phyloP scores from a whole-genome alignment of 2,888 invertebrate genomes.

The Hermodice carunculata region DNA sequence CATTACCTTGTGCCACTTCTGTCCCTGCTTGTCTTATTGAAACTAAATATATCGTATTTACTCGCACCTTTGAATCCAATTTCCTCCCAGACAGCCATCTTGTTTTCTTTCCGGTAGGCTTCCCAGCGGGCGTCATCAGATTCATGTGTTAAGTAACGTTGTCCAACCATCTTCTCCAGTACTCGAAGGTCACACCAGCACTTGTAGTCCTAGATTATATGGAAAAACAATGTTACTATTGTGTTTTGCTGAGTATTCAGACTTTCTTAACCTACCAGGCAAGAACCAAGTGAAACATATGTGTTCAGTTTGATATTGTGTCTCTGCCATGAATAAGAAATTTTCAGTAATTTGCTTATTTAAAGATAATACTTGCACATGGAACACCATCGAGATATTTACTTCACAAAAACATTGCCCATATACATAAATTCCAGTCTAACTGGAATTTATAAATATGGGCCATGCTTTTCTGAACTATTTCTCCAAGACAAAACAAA shows the following conservation, averaged over 20 bases:
- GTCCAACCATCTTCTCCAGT: conserved; percentile 83
- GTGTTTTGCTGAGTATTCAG: neutral
- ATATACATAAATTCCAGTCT: too few species aligned
- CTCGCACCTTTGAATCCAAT: conserved; percentile 39
- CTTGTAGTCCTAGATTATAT: conserved; percentile 81
- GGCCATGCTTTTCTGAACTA: too few species aligned
- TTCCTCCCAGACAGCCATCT: conserved; percentile 65
- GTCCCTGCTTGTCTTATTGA: too few species aligned
- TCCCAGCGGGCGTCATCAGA: conserved; percentile 94
- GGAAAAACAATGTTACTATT: neutral
- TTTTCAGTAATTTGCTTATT: neutral
- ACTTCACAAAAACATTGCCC: too few species aligned
- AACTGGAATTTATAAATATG: too few species aligned
- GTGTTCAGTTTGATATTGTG: neutral
- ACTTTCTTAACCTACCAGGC: too few species aligned
- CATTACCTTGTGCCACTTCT: too few species aligned
- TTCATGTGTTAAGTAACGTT: conserved; percentile 90
- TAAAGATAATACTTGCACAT: neutral
- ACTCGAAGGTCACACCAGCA: conserved; percentile 95
- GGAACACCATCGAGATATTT: too few species aligned
- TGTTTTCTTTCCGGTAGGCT: conserved; percentile 72
- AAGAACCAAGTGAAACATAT: too few species aligned
- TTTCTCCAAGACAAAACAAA: too few species aligned
- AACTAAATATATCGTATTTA: conserved; percentile 27
- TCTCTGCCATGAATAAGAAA: neutral